A percentile compares a stretch with the other conserved stretches of the same genome.
These are phyloP conservation scores for Oedothorax gibbosus DNA, from an alignment of 1,140 invertebrate genomes.

Conservation along the genomic window DNA sequence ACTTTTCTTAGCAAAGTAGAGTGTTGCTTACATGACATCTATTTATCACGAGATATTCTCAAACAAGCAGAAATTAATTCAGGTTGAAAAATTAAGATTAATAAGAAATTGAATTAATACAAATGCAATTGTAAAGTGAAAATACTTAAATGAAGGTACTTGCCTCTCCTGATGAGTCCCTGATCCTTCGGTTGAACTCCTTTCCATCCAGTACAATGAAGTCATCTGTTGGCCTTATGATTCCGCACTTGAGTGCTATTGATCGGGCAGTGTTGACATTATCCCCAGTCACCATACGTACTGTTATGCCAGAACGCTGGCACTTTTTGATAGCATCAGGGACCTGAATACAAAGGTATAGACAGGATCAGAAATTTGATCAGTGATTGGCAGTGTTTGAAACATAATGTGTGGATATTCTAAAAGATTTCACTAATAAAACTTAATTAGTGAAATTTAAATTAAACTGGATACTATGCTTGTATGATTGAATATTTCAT, in stretches of 20 bases:
- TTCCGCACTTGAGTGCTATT: slow-evolving; percentile 97
- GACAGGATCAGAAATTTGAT: not conserved
- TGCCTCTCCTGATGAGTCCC: slow-evolving; percentile 85
- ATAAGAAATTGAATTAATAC: too few relatives aligned
- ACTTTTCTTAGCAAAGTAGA: too few relatives aligned
- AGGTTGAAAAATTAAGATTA: too few relatives aligned
- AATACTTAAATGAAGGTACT: not conserved
- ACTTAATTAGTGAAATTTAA: not conserved
- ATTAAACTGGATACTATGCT: not conserved
- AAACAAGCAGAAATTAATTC: too few relatives aligned
- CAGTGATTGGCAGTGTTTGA: too few relatives aligned
- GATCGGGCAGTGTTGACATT: slow-evolving; percentile 99
- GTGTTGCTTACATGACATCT: too few relatives aligned
- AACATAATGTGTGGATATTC: too few relatives aligned
- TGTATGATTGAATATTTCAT: not conserved
- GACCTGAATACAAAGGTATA: slow-evolving; percentile 73
- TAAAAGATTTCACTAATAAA: not conserved
- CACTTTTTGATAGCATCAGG: slow-evolving; percentile 96
- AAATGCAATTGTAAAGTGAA: not conserved
- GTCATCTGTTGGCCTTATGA: slow-evolving; percentile 92
- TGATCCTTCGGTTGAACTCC: slow-evolving; percentile 94
- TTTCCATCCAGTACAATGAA: slow-evolving; percentile 97
- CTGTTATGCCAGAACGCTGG: slow-evolving; percentile 97
- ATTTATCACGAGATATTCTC: too few relatives aligned
- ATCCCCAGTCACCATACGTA: slow-evolving; percentile 99